These are phyloP conservation scores for Campylorhamphus procurvoides DNA, from an alignment of 2,113 vertebrate species.

Conservation along the genomic window DNA sequence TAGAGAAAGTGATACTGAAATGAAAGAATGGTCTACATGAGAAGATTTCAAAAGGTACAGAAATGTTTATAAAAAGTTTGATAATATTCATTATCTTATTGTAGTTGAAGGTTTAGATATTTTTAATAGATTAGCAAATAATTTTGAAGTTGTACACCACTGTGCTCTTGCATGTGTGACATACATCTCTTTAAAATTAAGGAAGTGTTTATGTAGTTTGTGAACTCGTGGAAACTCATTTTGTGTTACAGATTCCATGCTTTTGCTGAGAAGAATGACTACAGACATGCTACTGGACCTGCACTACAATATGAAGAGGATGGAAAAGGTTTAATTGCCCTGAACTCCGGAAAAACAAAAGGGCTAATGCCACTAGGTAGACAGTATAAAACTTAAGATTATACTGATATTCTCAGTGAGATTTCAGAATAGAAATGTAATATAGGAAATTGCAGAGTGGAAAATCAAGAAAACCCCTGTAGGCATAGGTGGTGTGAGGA, in stretches of 20 bases:
- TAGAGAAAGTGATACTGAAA: not conserved
- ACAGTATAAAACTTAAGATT: not conserved
- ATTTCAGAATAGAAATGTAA: not conserved
- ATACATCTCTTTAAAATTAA: not conserved
- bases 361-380: slow-evolving; percentile 77
- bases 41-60: not conserved
- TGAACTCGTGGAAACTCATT: not conserved
- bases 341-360: slow-evolving; percentile 63
- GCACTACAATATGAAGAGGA: slow-evolving; percentile 13
- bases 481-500: not conserved
- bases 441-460: not conserved
- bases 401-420: not conserved
- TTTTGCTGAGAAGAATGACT: slow-evolving; percentile 71
- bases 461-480: not conserved
- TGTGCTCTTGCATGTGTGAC: not conserved
- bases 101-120: not conserved
- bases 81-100: not conserved
- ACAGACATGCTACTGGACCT: not conserved
- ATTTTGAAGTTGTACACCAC: not conserved
- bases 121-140: not conserved
- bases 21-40: not conserved
- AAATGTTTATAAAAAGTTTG: not conserved
- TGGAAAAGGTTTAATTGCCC: not conserved
- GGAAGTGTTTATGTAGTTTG: not conserved
- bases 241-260: slow-evolving; percentile 80